Evolutionary conservation across 2,888 invertebrate genomes (phyloP), one percentile per base, ranked within the genome.

Genomic region (Tenthredo livida): DNA sequence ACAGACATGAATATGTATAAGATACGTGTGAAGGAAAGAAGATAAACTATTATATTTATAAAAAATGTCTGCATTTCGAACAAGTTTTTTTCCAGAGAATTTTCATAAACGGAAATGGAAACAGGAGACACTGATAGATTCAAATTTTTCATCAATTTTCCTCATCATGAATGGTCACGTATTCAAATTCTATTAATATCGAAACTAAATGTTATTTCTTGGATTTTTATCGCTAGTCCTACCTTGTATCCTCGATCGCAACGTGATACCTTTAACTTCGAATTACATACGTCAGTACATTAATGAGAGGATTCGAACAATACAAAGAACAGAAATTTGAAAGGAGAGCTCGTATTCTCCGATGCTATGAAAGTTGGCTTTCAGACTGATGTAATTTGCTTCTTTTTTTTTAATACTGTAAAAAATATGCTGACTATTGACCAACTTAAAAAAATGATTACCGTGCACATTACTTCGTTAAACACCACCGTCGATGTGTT

Each of bases 361-460:
- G 80, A 80, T 10, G 25, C 61, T 61, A 1, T 15, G 40, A 33
- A 40, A 61, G 80, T 40, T 58, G 1, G 40, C 17, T 61, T 80
- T 61, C 5, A 40, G 10, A 80, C 80, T 80, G 80, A 37, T 40
- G 29, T 37, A 29, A 80, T 80, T 78, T n/a, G 58, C 37, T 17
- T 2, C 29, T 29, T 15, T 4, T 61, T 61, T 17, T 43, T 73
- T 58, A 37, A 54, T 15, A n/a, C 61, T 80, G n/a, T 12, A 40
- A n/a, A 43, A 21, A 73, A 73, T 73, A 80, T 61, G 61, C 80
- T 33, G 78, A 80, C 78, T 25, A 58, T 80, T 80, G 80, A 80
- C 80, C 80, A 80, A 80, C 80, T 80, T 58, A n/a, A n/a, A n/a
- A n/a, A 80, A 80, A 80, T 37, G 40, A 80, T 61, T 50, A 50